Conservation (phyloP, 1,140 invertebrate genomes). For the Heterodera schachtii region DNA sequence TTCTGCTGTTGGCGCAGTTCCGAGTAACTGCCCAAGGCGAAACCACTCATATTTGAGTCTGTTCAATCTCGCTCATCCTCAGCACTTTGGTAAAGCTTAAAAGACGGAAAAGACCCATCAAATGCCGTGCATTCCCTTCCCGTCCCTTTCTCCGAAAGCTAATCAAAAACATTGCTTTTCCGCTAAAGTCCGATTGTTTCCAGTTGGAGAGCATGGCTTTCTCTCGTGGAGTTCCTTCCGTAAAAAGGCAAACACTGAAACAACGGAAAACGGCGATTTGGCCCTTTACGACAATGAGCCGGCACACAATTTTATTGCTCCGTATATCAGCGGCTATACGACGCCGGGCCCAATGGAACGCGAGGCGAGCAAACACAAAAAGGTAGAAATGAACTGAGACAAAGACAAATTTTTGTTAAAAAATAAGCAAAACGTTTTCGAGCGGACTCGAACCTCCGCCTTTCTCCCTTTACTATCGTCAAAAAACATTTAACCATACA, state of each 20-base stretch:
- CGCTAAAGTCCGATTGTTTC: background rate
- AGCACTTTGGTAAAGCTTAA: background rate
- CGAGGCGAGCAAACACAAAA: conserved; percentile 54
- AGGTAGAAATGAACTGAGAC: conserved; percentile 33
- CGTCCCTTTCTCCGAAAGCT: too few species aligned
- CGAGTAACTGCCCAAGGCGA: conserved; percentile 1
- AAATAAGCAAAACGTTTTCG: background rate
- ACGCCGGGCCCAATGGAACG: conserved; percentile 62
- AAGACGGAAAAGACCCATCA: too few species aligned
- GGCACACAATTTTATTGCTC: conserved; percentile 45
- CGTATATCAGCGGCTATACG: conserved; percentile 59
- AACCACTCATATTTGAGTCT: conserved; percentile 23
- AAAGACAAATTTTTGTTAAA: background rate
- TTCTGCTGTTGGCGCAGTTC: background rate
- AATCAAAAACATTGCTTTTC: too few species aligned
- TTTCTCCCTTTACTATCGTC: too few species aligned
- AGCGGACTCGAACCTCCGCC: too few species aligned
- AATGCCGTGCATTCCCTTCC: too few species aligned
- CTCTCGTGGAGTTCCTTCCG: conserved; percentile 29
- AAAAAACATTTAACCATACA: too few species aligned
- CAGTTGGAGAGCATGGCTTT: conserved; percentile 24
- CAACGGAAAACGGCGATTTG: conserved; percentile 17
- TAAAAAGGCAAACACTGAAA: conserved; percentile 22
- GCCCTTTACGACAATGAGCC: conserved; percentile 50
- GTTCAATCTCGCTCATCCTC: conserved; percentile 7